Base-by-base conservation (phyloP, 2,113 vertebrate species). In the Lipophrys pholis region DNA sequence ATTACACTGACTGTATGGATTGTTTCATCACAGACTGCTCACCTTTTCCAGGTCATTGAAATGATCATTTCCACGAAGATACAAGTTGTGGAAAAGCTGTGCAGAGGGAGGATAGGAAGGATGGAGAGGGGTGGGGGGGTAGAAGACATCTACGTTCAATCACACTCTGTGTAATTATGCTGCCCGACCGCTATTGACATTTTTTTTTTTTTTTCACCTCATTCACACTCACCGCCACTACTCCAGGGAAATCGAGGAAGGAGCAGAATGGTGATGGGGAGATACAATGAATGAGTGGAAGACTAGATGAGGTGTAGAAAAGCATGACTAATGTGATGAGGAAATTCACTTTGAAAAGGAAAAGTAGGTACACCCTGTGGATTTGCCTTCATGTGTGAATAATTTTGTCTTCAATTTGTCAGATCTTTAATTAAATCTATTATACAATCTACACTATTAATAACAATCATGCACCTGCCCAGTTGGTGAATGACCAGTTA, bases 221-320 rank as follows among this genome's bases (percentile, higher is more conserved):
- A 35, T 57, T 50, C 56, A 49, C 46, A 5, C 11, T 57, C 39
- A 58, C 15, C 21, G 41, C 8, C 10, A 3, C 16, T 35, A 17
- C 64, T 76, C 56, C 5, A 3, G 68, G 79, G 45, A 71, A 79
- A 81, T 54, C 3, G 16, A 55, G 63, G 53, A 21, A 41, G 11
- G 8, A 35, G n/a, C 36, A 60, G 42, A 61, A 43, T 43, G 5
- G 16, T 49, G 70, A 70, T 57, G 56, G 16, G 52, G 74, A 68
- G 1, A 40, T 52, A 7, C 8, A 56, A 16, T 43, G 7, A 49
- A 42, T 60, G 14, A 43, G 45, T n/a, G 17, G 2, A 38, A 39
- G 61, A 53, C 11, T 50, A 7, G 39, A 53, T 46, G 38, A 73
- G 39, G 5, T n/a, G 5, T 6, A 11, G 53, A 53, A 70, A 55